These are phyloP conservation scores for Psilopsiagon aurifrons DNA, from an alignment of 2,113 vertebrate species.

Conservation along the genomic window DNA sequence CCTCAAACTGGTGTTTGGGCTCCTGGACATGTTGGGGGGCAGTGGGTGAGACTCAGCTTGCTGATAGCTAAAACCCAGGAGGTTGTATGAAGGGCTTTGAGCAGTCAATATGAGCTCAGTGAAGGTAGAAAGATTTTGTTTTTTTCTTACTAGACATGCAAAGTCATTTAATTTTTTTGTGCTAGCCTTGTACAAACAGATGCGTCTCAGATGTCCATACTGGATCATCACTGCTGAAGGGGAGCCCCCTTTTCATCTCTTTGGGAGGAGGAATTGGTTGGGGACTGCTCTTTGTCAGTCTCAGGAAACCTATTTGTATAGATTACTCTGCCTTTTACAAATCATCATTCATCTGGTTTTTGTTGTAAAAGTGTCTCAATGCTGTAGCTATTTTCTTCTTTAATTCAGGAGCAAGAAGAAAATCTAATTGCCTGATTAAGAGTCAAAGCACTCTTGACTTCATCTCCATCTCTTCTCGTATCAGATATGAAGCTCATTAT, in stretches of 20 bases:
- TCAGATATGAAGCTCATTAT: slow-evolving; percentile 30
- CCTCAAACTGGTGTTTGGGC: background rate
- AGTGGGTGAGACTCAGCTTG: background rate
- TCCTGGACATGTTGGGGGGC: fast-evolving
- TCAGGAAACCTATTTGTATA: background rate
- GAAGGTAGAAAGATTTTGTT: fast-evolving
- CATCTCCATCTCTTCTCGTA: background rate
- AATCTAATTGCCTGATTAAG: slow-evolving; percentile 2
- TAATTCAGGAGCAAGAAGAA: background rate
- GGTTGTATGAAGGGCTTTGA: background rate
- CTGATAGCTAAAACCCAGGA: background rate
- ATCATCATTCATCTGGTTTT: background rate
- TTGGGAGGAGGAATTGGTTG: no score
- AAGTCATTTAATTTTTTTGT: background rate
- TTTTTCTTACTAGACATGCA: background rate
- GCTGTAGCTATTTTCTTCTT: background rate
- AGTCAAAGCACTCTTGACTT: background rate
- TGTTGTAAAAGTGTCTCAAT: background rate
- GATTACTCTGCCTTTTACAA: background rate
- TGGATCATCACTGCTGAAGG: background rate
- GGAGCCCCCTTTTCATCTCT: fast-evolving
- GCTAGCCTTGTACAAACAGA: background rate
- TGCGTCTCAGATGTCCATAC: fast-evolving
- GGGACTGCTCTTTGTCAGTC: background rate
- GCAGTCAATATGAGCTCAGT: background rate